Base-by-base conservation (phyloP, 2,797 vertebrate species). In the Xiphorhynchus erythropygius region DNA sequence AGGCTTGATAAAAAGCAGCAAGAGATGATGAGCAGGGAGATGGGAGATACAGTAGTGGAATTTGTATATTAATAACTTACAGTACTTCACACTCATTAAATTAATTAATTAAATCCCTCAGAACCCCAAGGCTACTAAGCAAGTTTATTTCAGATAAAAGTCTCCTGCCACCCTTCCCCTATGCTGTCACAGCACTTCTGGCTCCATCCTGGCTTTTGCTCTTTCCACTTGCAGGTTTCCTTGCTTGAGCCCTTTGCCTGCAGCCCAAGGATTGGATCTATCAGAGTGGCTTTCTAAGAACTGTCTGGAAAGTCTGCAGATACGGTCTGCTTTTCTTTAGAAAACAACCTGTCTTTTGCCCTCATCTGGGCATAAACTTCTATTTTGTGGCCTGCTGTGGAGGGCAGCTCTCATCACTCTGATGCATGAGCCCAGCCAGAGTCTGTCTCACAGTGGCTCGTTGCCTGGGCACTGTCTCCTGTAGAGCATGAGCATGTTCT, bases 71-170 rank as follows among this genome's bases (percentile, higher is more conserved):
- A 92, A 93, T 96, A 93, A 87, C 67, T 52, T 93, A 32, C 16
- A 81, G 87, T 87, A 56, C 85, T 95, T 90, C 70, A 63, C 42
- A 41, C 39, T 86, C 33, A 63, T 93, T 93, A 56, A 81, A 95
- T 79, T 90, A 94, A 96, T 97, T 91, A 83, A 96, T 93, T 94
- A 88, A 90, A 91, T 91, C 47, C 16, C 33, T 76, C 11, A 16
- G 70, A 93, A 57, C 79, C 94, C 79, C 44, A 91, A 67, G 89
- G 94, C 83, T 93, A 50, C 87, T 63, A 56, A 91, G 65, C 55
- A 94, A 84, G 91, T 93, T 92, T 88, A 82, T 95, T 95, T 95
- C 88, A 76, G 70, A 88, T 96, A 69, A 93, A 87, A 87, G 59
- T 91, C 84, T 93, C 25, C 67, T 79, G 70, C 67, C 5, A 23